Evolutionary conservation across 2,113 vertebrate genomes (phyloP), one percentile per base, ranked within the genome.

Genomic region (Leptocoma aspasia): DNA sequence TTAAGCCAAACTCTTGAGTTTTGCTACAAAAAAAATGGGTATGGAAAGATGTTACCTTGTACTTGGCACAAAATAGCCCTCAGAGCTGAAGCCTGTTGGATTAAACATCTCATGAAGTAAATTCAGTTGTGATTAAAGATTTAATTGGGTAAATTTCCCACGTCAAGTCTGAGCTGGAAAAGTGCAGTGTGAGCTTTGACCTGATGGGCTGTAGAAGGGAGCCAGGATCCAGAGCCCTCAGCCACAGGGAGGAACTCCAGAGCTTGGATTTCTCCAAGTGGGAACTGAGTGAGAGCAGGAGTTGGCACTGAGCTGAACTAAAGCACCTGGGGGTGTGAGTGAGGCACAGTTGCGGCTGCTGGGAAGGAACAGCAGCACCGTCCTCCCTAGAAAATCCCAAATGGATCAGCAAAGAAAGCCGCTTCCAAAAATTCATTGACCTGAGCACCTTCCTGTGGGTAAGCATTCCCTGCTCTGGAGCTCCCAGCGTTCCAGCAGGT

Each of bases 401-500:
- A 6, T 0, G 10, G 2, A 27, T 4, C 50, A 53, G 76, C 59
- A 31, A 3, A 16, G 31, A 13, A 23, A 37, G 4, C 71, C 17
- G 7, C n/a, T 72, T 12, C 22, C 65, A 18, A 10, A 17, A 3
- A 1, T 16, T 15, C 45, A 39, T 3, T 50, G 2, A 24, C 1
- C 2, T 13, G 13, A 28, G 15, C 15, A 3, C 21, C 14, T 30
- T 15, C 0, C 16, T 5, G 53, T 1, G 26, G 28, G 47, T 3
- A 2, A 50, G 2, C 14, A 0, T 2, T 1, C 0, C 63, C 15
- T 6, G 15, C 9, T 1, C 7, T 7, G 15, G 30, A 10, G 42
- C 4, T 23, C 1, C 4, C 18, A 4, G 10, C 6, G 8, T 6
- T 21, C 27, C 52, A 21, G 11, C 12, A 11, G 20, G 2, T 3